Evolutionary conservation across 64 coral and sea anemone genomes (phyloP).

Genomic region (Montipora capricornis): DNA sequence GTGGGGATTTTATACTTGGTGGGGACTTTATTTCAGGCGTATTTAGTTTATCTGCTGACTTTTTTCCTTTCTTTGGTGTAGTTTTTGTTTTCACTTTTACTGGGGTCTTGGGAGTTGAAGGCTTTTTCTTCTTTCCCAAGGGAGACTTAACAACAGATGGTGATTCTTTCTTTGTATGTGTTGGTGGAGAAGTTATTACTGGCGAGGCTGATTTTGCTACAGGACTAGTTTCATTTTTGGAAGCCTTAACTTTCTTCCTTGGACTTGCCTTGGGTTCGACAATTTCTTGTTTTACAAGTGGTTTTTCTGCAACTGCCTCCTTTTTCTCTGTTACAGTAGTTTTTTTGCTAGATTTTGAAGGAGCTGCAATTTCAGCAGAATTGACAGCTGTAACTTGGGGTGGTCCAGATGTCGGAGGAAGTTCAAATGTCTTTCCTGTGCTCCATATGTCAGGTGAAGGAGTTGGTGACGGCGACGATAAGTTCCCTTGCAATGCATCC

Average conservation of each 20-base stretch:
- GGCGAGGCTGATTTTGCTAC: background rate
- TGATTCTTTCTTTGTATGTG: constrained; percentile 39
- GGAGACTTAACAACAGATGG: constrained; percentile 24
- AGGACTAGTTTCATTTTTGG: constrained; percentile 32
- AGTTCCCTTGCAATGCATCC: constrained; percentile 86
- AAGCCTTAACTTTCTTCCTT: constrained; percentile 43
- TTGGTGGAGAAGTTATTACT: background rate
- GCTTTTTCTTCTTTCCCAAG: constrained; percentile 10
- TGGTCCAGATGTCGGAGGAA: constrained; percentile 20
- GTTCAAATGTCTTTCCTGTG: constrained; percentile 49
- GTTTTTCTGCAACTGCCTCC: background rate
- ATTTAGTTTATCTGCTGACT: constrained; percentile 14
- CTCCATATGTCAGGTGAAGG: constrained; percentile 81
- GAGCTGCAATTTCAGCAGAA: background rate
- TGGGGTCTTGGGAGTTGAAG: background rate
- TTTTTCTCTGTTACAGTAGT: constrained; percentile 16
- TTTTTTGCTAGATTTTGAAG: constrained; percentile 12
- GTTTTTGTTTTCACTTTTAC: constrained; percentile 55
- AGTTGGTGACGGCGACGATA: constrained; percentile 81
- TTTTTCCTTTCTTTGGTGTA: constrained; percentile 56
- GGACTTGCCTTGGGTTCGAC: constrained; percentile 19
- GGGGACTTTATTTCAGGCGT: constrained; percentile 54
- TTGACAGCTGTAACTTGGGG: background rate
- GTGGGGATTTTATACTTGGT: constrained; percentile 50
- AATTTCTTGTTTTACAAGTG: background rate